Base-by-base conservation (phyloP, 2,888 invertebrate species). In the Antheraea assamensis region DNA sequence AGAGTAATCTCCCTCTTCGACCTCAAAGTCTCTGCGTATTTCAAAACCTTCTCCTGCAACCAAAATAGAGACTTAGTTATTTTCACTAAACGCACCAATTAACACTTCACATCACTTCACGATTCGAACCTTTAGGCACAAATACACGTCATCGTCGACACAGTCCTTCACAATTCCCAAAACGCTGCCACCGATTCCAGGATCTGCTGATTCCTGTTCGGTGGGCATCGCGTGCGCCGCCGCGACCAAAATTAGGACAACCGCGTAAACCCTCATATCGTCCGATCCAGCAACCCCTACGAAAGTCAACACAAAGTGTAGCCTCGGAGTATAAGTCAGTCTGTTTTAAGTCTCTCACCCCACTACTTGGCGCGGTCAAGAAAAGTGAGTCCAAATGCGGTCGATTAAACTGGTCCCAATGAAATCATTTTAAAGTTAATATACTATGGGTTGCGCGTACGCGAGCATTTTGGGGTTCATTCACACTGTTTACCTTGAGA, bases 1-100 rank as follows among this genome's bases (percentile, higher is more conserved):
- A 94, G 80, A 72, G 85, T 88, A 80, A 97, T 91, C 85, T 96
- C 96, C 82, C 96, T 89, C 80, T 93, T 92, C 0, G 92, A 90
- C 71, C 91, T 88, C 72, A 93, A 84, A 71, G 88, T 90, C 85
- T 97, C 97, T 79, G 97, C 96, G 87, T 96, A 97, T 82, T 96
- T 96, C 81, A 97, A 90, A 71, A 97, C 97, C 80, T 96, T 95
- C 95, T 97, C 97, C 97, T 97, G 94, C 85, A 95, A 95, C 84
- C 88, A 92, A 93, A 92, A 91, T 76, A 87, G 74, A 84, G 75
- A 81, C 83, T 87, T 87, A 83, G 83, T 84, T 85, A 82, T 79
- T 75, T 17, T 74, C 79, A 82, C 81, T 77, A 74, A 72, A 73
- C 31, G 77, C 78, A 78, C 76, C 74, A 64, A 71, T 74, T 82